phyloP scores from a whole-genome alignment of 2,888 invertebrate genomes.

The Himalopsyche anomala region DNA sequence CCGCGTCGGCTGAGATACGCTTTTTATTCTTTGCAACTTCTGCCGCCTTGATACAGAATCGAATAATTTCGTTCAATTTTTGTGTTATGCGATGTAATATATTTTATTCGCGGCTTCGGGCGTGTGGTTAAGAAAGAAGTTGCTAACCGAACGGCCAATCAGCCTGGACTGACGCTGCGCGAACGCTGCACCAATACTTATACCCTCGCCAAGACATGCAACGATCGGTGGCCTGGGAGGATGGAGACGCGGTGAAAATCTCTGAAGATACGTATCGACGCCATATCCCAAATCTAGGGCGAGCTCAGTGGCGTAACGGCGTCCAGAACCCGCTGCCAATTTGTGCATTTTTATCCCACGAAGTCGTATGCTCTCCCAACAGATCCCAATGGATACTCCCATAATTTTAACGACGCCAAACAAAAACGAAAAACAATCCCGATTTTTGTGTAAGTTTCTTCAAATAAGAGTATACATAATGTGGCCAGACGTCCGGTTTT shows the following conservation, averaged over 20 bases:
- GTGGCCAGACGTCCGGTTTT: too few relatives aligned
- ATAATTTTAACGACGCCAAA: too few relatives aligned
- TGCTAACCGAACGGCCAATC: slow-evolving; percentile 37
- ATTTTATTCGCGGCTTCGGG: slow-evolving; percentile 5
- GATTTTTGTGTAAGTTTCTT: too few relatives aligned
- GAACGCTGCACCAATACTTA: slow-evolving; percentile 1
- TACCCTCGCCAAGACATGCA: slow-evolving; percentile 22
- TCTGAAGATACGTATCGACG: slow-evolving; percentile 40
- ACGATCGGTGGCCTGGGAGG: background rate
- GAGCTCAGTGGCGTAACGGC: background rate
- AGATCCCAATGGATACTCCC: too few relatives aligned
- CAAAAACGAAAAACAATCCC: too few relatives aligned
- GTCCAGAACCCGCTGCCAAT: background rate
- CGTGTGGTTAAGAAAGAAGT: background rate
- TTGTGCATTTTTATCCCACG: too few relatives aligned
- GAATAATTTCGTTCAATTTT: slow-evolving; percentile 33
- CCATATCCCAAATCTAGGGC: slow-evolving; percentile 30
- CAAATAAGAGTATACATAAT: too few relatives aligned
- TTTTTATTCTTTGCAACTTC: background rate
- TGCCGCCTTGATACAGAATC: slow-evolving; percentile 16
- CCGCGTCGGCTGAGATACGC: slow-evolving; percentile 13
- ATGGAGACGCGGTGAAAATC: slow-evolving; percentile 17
- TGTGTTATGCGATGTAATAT: background rate
- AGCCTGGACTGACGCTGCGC: slow-evolving; percentile 29
- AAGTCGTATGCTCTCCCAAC: too few relatives aligned